Evolutionary conservation across 2,888 invertebrate genomes (phyloP).

Genomic region (Mythimna lalbum): DNA sequence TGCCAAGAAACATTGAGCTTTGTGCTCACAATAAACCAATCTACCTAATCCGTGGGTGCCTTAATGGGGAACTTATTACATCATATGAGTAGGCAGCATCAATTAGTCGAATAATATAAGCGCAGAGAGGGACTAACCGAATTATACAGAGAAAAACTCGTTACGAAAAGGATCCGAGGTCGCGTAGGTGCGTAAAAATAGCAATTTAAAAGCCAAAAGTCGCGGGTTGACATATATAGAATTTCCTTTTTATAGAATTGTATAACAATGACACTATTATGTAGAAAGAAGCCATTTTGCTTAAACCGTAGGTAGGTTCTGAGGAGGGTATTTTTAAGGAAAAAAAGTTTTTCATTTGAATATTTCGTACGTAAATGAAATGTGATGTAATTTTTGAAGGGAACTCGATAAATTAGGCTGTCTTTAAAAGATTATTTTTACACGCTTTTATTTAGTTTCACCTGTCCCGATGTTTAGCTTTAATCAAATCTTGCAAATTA

Average conservation of each 20-base stretch:
- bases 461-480: too few relatives aligned
- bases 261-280: slow-evolving; percentile 36
- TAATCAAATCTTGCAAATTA: too few relatives aligned
- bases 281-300: slow-evolving; percentile 12
- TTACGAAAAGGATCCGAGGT: slow-evolving; percentile 14
- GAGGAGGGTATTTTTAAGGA: slow-evolving; percentile 12
- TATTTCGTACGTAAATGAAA: neutral
- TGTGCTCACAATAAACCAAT: slow-evolving; percentile 14
- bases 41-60: neutral
- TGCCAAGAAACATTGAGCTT: neutral
- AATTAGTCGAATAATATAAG: slow-evolving; percentile 2
- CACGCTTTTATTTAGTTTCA: too few relatives aligned
- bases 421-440: neutral
- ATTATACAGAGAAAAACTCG: slow-evolving; percentile 36
- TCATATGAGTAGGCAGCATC: slow-evolving; percentile 5
- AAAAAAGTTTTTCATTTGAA: neutral
- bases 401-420: neutral
- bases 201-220: slow-evolving; percentile 28
- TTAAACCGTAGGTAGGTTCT: slow-evolving; percentile 9
- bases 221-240: slow-evolving; percentile 16
- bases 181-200: slow-evolving; percentile 24
- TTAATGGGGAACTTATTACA: slow-evolving; percentile 9
- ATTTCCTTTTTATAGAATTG: slow-evolving; percentile 26
- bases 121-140: slow-evolving; percentile 8
- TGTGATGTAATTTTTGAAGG: neutral